phyloP scores from a whole-genome alignment of 2,888 invertebrate genomes.

The Amphiduros pacificus region DNA sequence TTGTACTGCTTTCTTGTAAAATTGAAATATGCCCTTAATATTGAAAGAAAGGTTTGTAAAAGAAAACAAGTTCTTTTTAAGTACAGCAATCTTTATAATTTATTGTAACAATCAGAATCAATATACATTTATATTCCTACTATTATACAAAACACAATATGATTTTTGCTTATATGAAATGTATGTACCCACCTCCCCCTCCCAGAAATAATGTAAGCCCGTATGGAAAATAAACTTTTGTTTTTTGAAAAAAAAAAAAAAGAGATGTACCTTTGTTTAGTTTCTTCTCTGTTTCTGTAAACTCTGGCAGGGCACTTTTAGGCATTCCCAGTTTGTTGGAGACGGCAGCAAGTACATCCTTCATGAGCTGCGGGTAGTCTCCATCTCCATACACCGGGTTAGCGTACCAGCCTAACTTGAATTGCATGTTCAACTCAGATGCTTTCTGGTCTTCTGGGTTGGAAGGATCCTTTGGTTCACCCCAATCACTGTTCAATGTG shows the following conservation, averaged over 20 bases:
- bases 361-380: slow-evolving; percentile 31
- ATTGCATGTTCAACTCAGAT: slow-evolving; percentile 23
- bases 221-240: background rate
- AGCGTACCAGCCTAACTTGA: slow-evolving; percentile 48
- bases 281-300: slow-evolving; percentile 47
- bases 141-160: background rate
- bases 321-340: slow-evolving; percentile 18
- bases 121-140: background rate
- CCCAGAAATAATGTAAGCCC: background rate
- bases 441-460: slow-evolving; percentile 22
- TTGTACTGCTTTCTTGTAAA: too few relatives aligned
- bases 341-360: slow-evolving; percentile 4
- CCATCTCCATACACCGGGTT: slow-evolving; percentile 50
- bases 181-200: background rate
- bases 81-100: too few relatives aligned
- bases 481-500: slow-evolving; percentile 30
- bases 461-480: slow-evolving; percentile 27
- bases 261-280: slow-evolving; percentile 36
- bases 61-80: too few relatives aligned
- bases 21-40: too few relatives aligned
- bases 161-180: background rate
- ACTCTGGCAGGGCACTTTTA: slow-evolving; percentile 46
- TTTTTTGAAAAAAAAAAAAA: background rate
- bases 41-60: too few relatives aligned
- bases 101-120: too few relatives aligned